Evolutionary conservation across 2,797 vertebrate species (phyloP).

Genomic region (Pipistrellus pygmaeus): DNA sequence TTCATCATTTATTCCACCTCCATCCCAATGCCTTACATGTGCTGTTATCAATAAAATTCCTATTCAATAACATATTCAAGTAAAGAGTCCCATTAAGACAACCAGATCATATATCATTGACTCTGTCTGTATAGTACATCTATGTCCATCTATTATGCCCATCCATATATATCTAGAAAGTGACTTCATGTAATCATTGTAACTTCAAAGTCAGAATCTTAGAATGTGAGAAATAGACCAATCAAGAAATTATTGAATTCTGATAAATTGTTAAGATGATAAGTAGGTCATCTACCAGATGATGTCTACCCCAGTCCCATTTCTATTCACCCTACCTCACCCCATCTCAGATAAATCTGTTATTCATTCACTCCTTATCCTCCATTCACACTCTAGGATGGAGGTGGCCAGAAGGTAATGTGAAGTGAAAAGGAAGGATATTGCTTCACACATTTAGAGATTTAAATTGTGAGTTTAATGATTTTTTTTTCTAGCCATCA

Average conservation of each 20-base stretch:
- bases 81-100: constrained; percentile 1
- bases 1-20: background rate
- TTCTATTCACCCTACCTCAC: background rate
- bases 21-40: background rate
- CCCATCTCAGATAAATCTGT: background rate
- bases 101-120: background rate
- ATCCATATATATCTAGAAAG: background rate
- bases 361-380: background rate
- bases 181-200: constrained; percentile 7
- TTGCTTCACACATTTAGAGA: background rate
- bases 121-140: background rate
- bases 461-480: background rate
- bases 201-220: constrained; percentile 10
- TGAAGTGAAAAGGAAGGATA: background rate
- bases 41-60: background rate
- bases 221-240: background rate
- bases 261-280: background rate
- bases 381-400: background rate
- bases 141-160: background rate
- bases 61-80: constrained; percentile 23
- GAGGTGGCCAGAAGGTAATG: background rate
- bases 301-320: background rate
- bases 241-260: background rate
- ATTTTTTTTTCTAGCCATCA: background rate
- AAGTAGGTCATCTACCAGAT: background rate